Conservation (phyloP, 2,113 vertebrate genomes). For the Malurus elegans region DNA sequence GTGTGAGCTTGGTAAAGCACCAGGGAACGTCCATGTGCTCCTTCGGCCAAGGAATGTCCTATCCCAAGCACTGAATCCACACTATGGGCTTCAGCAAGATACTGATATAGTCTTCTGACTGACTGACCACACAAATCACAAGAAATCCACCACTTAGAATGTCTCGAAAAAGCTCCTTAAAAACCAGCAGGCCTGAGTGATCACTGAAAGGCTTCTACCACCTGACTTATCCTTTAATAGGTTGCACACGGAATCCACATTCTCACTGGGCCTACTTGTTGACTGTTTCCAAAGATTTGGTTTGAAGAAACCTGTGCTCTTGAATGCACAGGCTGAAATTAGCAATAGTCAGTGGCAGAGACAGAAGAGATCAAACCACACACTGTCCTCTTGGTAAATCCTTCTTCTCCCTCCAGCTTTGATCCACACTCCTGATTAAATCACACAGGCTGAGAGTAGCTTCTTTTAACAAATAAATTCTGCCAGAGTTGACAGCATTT, state of each 20-base stretch:
- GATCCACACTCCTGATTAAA: neutral
- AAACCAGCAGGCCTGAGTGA: neutral
- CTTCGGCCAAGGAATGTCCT: neutral
- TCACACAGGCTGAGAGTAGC: neutral
- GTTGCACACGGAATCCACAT: neutral
- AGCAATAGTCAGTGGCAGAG: neutral
- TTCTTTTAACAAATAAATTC: neutral
- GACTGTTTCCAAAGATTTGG: neutral
- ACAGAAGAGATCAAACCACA: neutral
- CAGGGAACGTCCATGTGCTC: neutral
- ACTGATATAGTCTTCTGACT: neutral
- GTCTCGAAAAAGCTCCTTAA: neutral
- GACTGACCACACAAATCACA: fast-evolving
- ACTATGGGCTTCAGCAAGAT: neutral
- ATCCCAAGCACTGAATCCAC: neutral
- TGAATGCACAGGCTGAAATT: neutral
- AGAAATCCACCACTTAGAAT: neutral
- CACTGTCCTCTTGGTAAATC: neutral
- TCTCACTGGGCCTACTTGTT: neutral
- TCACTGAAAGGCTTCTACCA: neutral
- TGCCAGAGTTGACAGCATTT: neutral
- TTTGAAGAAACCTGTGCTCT: neutral
- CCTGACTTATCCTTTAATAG: neutral
- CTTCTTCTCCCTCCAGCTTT: neutral
- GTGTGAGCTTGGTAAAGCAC: fast-evolving